Evolutionary conservation across 1,140 invertebrate genomes (phyloP).

Genomic region (Pseudomyrmex gracilis): DNA sequence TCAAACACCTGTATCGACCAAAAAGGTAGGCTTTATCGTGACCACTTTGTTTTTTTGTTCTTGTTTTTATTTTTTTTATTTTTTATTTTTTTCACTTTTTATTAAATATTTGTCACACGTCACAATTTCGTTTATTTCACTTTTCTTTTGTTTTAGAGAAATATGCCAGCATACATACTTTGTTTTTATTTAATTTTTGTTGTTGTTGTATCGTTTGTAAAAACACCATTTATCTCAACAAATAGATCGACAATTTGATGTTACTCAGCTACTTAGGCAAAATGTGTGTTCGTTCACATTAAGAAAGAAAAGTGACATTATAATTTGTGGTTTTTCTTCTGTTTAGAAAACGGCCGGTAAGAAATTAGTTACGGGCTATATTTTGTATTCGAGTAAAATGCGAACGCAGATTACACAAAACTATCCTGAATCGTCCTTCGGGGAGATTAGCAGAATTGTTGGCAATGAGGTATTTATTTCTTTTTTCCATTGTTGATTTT

Average conservation of each 20-base stretch:
- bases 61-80: conserved; percentile 21
- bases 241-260: conserved; percentile 68
- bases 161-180: conserved; percentile 84
- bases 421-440: conserved; percentile 98
- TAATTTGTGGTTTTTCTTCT: conserved; percentile 84
- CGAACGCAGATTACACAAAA: conserved; percentile 94
- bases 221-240: conserved; percentile 64
- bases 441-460: conserved; percentile 98
- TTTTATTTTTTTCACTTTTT: conserved; percentile 59
- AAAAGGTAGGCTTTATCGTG: conserved; percentile 83
- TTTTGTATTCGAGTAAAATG: conserved; percentile 98
- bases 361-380: conserved; percentile 98
- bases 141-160: conserved; percentile 78
- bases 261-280: conserved; percentile 53
- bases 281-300: conserved; percentile 44
- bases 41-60: conserved; percentile 68
- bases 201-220: conserved; percentile 79
- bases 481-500: conserved; percentile 74
- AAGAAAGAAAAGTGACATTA: conserved; percentile 71
- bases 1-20: conserved; percentile 87
- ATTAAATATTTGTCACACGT: conserved; percentile 68
- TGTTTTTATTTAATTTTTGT: conserved; percentile 72
- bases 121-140: conserved; percentile 73
- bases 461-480: conserved; percentile 92
- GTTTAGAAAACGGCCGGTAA: conserved; percentile 91